Conservation (phyloP, 2,797 vertebrate genomes). For the Diglossa cyanea region DNA sequence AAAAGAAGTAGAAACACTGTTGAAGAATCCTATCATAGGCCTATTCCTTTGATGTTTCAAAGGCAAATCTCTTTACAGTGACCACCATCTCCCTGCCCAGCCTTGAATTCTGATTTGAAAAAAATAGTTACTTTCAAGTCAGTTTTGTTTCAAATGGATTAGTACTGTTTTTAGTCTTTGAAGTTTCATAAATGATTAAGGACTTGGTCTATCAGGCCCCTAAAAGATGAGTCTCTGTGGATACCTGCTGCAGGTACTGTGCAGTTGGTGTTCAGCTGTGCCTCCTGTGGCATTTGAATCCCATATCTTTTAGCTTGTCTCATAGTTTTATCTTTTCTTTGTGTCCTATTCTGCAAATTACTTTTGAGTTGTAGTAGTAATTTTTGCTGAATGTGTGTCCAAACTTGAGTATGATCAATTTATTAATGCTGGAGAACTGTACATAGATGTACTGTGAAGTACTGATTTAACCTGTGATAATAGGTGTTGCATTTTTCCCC, state of each 20-base stretch:
- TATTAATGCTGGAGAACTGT: background rate
- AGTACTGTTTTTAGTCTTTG: background rate
- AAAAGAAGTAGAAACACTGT: background rate
- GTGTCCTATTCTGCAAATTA: background rate
- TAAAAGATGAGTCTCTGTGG: background rate
- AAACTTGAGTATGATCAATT: background rate
- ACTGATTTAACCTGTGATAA: background rate
- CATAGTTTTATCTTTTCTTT: background rate
- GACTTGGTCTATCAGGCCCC: background rate
- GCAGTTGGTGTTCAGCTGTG: background rate
- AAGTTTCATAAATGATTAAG: background rate
- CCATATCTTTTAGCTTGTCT: background rate
- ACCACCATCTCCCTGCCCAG: background rate
- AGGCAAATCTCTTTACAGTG: background rate
- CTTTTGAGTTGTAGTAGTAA: background rate
- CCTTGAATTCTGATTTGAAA: background rate
- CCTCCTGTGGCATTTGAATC: background rate
- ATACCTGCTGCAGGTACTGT: background rate
- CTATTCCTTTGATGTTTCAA: constrained; percentile 2
- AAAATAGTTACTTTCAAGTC: background rate
- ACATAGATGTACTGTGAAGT: background rate
- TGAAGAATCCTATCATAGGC: background rate
- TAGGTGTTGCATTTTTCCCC: background rate
- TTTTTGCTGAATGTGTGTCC: background rate
- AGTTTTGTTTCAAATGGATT: background rate